phyloP scores from a whole-genome alignment of 2,113 vertebrate genomes.

The Corynorhinus townsendii region DNA sequence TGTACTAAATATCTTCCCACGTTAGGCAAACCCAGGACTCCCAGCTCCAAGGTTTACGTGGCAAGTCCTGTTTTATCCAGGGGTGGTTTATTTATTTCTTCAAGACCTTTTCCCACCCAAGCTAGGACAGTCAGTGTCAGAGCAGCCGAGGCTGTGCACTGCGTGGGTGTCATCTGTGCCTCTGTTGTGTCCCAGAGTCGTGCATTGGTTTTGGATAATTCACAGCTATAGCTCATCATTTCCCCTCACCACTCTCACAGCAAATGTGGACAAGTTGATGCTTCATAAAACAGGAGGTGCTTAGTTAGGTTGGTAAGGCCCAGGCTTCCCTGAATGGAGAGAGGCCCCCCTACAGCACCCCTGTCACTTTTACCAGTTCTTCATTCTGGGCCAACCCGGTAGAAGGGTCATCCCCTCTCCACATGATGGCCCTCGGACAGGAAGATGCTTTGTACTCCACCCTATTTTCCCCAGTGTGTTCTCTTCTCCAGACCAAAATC shows the following conservation, averaged over 20 bases:
- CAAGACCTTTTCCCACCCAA: background rate
- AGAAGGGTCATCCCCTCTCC: background rate
- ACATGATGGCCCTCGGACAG: background rate
- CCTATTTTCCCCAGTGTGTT: no score
- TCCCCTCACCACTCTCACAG: background rate
- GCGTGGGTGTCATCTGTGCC: rapidly evolving
- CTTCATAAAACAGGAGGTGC: background rate
- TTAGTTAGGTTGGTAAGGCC: background rate
- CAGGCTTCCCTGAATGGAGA: background rate
- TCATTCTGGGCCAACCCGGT: background rate
- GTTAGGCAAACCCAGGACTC: background rate
- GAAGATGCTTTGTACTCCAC: background rate
- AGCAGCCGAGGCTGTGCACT: background rate
- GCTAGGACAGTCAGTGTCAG: background rate
- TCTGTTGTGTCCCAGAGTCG: background rate
- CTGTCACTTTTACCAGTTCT: background rate
- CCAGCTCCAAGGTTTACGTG: background rate
- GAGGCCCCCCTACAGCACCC: background rate
- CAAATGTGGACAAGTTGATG: background rate
- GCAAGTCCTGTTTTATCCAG: background rate
- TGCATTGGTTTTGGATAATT: background rate
- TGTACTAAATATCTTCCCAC: background rate
- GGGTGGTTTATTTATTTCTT: background rate
- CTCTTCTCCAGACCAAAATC: background rate
- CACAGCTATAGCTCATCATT: background rate